These are phyloP conservation scores for Bombus polaris DNA, from an alignment of 1,140 invertebrate genomes.

Conservation along the genomic window DNA sequence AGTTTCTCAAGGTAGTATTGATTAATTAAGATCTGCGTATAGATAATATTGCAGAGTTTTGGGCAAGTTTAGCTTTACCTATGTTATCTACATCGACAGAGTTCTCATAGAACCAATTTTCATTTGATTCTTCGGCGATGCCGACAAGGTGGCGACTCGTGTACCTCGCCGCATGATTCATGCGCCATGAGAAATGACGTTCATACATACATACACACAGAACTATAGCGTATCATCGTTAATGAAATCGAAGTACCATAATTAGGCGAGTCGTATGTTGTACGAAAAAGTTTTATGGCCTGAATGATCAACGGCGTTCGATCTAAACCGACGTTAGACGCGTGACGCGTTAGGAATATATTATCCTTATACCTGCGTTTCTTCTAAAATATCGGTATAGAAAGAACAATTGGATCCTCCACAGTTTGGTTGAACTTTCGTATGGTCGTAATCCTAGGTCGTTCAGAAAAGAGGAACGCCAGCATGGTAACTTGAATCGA, in stretches of 20 bases:
- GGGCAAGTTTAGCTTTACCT: no score
- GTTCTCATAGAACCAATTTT: not conserved
- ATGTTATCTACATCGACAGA: not conserved
- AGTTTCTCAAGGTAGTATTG: not conserved
- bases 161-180: not conserved
- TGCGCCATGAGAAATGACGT: conserved; percentile 19
- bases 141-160: not conserved
- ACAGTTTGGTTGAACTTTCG: not conserved
- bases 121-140: not conserved
- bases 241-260: conserved; percentile 40
- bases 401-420: not conserved
- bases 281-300: conserved; percentile 27
- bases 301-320: conserved; percentile 2
- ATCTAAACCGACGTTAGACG: conserved; percentile 9
- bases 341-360: not conserved
- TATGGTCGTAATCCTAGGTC: not conserved
- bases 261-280: conserved; percentile 41
- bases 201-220: conserved; percentile 26
- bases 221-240: conserved; percentile 35
- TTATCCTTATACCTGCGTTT: not conserved
- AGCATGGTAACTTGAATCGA: not conserved
- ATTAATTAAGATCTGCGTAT: not conserved
- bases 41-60: not conserved
- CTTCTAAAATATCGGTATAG: not conserved
- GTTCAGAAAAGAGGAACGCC: conserved; percentile 6